phyloP scores from a whole-genome alignment of 2,888 invertebrate genomes.

The Lasioglossum morio region DNA sequence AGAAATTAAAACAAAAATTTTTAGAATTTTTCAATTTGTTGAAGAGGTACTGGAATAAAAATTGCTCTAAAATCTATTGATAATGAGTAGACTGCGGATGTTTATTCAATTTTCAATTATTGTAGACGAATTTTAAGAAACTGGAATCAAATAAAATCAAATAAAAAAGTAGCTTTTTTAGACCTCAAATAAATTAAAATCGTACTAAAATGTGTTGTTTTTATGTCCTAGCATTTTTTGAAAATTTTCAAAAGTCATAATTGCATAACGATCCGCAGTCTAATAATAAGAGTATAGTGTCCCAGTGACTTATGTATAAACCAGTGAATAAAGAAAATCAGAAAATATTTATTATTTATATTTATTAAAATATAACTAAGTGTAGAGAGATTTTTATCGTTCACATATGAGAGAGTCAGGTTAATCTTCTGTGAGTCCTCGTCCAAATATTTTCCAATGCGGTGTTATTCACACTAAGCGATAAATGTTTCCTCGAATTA shows the following conservation, averaged over 20 bases:
- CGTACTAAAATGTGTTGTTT: too few species aligned
- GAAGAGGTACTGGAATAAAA: not conserved
- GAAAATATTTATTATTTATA: not conserved
- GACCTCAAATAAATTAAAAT: too few species aligned
- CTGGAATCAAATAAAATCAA: too few species aligned
- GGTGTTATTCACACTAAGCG: not conserved
- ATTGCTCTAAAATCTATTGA: not conserved
- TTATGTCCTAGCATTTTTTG: too few species aligned
- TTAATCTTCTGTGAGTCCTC: not conserved
- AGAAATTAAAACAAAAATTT: too few species aligned
- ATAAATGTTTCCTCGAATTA: conserved; percentile 5
- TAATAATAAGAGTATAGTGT: not conserved
- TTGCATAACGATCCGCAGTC: too few species aligned
- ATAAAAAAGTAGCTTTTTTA: too few species aligned
- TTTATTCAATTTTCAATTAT: too few species aligned
- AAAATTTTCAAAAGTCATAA: too few species aligned
- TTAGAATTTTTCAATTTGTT: not conserved
- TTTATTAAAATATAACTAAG: too few species aligned
- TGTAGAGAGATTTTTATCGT: not conserved
- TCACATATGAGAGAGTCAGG: not conserved
- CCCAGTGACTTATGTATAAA: not conserved
- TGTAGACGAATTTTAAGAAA: too few species aligned
- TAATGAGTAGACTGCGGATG: not conserved
- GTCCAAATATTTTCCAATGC: not conserved
- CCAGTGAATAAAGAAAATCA: not conserved